A percentile compares a stretch with the other conserved stretches of the same genome.
Conservation (phyloP, 2,113 vertebrate species). For the Saguinus imperator region DNA sequence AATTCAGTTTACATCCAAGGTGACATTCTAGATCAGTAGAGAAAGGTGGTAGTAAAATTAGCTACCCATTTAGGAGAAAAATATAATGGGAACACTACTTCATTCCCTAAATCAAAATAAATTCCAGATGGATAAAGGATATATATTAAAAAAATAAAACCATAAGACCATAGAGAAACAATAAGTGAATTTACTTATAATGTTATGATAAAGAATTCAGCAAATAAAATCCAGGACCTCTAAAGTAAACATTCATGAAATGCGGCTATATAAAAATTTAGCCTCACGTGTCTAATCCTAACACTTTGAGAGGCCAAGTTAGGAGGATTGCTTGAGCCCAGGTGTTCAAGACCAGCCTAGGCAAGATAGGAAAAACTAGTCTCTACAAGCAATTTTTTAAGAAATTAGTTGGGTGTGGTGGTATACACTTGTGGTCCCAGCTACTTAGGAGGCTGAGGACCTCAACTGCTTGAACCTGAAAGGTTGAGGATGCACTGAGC, state of each 20-base stretch:
- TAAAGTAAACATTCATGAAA: background rate
- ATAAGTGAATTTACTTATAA: background rate
- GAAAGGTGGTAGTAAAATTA: background rate
- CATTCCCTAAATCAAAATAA: conserved; percentile 39
- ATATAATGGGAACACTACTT: background rate
- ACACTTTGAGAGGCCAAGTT: too few species aligned
- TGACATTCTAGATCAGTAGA: background rate
- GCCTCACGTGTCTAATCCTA: too few species aligned
- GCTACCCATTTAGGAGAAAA: background rate
- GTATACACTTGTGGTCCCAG: too few species aligned
- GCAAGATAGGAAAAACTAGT: too few species aligned
- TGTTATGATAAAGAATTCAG: background rate
- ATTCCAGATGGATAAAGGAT: background rate
- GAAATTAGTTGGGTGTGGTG: too few species aligned
- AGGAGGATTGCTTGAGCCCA: too few species aligned
- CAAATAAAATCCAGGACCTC: background rate
- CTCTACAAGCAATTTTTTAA: too few species aligned
- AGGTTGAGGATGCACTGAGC: too few species aligned
- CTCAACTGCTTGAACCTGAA: too few species aligned
- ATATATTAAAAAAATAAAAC: conserved; percentile 24
- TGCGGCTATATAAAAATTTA: background rate
- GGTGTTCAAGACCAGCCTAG: too few species aligned
- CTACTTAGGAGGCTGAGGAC: too few species aligned
- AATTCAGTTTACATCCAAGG: background rate
- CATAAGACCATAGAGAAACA: background rate